Evolutionary conservation across 64 coral and sea anemone species (phyloP), one percentile per base, ranked within the genome.

Genomic region (Pocillopora damicornis): DNA sequence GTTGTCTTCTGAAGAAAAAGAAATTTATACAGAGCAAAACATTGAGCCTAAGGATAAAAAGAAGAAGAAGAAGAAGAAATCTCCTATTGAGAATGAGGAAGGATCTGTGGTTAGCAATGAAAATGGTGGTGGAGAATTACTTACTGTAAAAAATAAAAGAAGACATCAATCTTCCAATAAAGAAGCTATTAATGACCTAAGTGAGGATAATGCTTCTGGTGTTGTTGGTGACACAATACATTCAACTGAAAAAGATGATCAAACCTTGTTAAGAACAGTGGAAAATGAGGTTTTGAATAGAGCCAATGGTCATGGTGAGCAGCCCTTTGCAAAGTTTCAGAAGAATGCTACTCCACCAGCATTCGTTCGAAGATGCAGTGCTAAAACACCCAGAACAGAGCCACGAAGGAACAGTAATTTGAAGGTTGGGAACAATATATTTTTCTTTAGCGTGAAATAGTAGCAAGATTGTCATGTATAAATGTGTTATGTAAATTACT

Each of bases 321-420:
- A 79, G 17, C 80, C 90, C 63, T 95, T 95, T 92, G 94, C 90
- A 14, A 72, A 78, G 15, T 92, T 95, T 64, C 22, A 74, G 61
- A 91, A 94, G 78, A 88, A 82, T 62, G 51, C 75, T 36, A 76
- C 94, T 15, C 90, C 94, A 0, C 86, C 86, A 62, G 90, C 94
- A 73, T 95, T 89, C 76, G 58, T 95, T 15, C 79, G 76, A 73
- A 92, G 81, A 87, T 81, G 63, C 45, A 11, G 87, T 0, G 58
- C 80, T 23, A 87, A 80, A 65, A 76, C 72, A 81, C 87, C 90
- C 26, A 92, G 67, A 13, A 87, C 90, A 15, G 77, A 76, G 13
- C 69, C 80, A 60, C 84, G 42, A 61, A 80, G 61, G 17, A 42
- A 20, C 92, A 65, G 36, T 66, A 17, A 23, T 25, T 9, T 57